These are phyloP conservation scores for Julus scanicus DNA, from an alignment of 2,888 invertebrate genomes.

Conservation along the genomic window DNA sequence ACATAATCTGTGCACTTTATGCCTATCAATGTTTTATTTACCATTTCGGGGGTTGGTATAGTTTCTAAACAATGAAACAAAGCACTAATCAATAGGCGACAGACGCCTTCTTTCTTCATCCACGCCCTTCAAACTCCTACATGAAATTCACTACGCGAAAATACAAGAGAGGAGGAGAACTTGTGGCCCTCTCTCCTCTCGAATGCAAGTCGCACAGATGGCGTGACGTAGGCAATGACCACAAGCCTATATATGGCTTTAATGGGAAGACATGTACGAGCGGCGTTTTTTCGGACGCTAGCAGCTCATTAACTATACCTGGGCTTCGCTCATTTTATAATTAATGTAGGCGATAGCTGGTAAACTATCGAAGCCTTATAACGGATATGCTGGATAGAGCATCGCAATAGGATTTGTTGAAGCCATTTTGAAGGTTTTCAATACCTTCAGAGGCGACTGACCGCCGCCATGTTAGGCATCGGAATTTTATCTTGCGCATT, in stretches of 20 bases:
- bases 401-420: neutral
- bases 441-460: neutral
- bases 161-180: neutral
- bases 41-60: constrained; percentile 5
- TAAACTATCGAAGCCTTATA: neutral
- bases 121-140: constrained; percentile 28
- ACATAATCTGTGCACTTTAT: neutral
- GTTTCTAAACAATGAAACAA: constrained; percentile 1
- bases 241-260: constrained; percentile 22
- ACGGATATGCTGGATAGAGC: neutral
- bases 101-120: constrained; percentile 12
- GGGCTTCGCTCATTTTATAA: neutral
- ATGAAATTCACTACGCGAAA: neutral
- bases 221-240: constrained; percentile 28
- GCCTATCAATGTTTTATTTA: constrained; percentile 7
- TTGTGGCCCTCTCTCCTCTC: neutral
- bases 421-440: neutral
- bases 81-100: neutral
- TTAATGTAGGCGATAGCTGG: neutral
- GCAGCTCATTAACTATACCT: neutral
- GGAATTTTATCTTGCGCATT: neutral
- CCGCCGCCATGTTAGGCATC: constrained; percentile 7
- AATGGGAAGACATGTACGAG: neutral
- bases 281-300: neutral
- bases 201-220: neutral